Conservation (phyloP, 1,140 invertebrate genomes). For the Sipha flava region DNA sequence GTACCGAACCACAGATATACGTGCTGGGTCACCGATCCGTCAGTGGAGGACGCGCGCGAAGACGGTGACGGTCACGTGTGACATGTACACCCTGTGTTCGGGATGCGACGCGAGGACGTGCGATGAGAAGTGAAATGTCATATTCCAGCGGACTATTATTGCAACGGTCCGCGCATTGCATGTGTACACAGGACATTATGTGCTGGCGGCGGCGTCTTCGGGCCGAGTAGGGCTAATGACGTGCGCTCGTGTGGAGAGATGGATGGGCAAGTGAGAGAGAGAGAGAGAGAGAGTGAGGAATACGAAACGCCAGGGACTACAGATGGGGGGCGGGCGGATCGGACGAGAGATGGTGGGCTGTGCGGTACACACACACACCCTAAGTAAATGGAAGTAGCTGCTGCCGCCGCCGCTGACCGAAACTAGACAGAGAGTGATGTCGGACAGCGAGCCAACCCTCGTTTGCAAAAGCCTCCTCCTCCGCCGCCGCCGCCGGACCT, state of each 20-base stretch:
- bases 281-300: not conserved
- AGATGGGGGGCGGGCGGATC: not conserved
- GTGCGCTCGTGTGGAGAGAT: not conserved
- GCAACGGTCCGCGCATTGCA: too few species aligned
- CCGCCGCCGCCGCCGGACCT: not conserved
- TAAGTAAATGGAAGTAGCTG: slow-evolving; percentile 22
- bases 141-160: not conserved
- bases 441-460: slow-evolving; percentile 29
- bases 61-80: too few species aligned
- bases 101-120: too few species aligned
- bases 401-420: slow-evolving; percentile 8
- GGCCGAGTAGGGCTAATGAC: not conserved
- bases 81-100: too few species aligned
- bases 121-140: not conserved
- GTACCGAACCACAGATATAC: too few species aligned
- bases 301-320: not conserved
- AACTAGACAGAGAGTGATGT: slow-evolving; percentile 32
- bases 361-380: not conserved
- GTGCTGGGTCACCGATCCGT: too few species aligned
- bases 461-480: slow-evolving; percentile 21
- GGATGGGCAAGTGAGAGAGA: not conserved
- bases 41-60: too few species aligned
- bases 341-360: not conserved
- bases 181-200: not conserved
- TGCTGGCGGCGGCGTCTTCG: not conserved